Evolutionary conservation across 2,797 vertebrate genomes (phyloP).

Genomic region (Trematomus bernacchii): DNA sequence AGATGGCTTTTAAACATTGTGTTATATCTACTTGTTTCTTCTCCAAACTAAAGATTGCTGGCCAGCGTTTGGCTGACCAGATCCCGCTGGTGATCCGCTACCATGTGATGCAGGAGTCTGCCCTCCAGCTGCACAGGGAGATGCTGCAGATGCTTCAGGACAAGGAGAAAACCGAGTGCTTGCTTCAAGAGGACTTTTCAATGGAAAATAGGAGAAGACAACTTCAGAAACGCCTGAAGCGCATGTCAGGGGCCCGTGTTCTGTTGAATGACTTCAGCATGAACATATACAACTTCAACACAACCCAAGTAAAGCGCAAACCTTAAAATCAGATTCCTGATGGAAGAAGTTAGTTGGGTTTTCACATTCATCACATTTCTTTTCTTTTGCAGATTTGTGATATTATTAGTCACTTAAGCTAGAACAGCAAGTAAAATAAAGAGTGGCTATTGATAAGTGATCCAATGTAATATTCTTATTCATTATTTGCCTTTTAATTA

Average conservation of each 20-base stretch:
- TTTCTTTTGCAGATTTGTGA: too few relatives aligned
- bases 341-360: too few relatives aligned
- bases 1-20: background rate
- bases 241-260: constrained; percentile 26
- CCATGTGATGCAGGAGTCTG: constrained; percentile 76
- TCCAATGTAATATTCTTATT: too few relatives aligned
- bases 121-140: constrained; percentile 71
- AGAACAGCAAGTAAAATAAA: too few relatives aligned
- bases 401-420: too few relatives aligned
- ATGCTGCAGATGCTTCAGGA: constrained; percentile 84
- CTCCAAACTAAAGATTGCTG: constrained; percentile 75
- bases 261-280: constrained; percentile 46
- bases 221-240: constrained; percentile 4
- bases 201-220: constrained; percentile 11
- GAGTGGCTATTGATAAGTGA: too few relatives aligned
- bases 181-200: constrained; percentile 47
- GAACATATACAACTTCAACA: constrained; percentile 50
- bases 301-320: too few relatives aligned
- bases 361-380: too few relatives aligned
- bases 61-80: constrained; percentile 83
- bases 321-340: too few relatives aligned
- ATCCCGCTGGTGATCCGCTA: constrained; percentile 87
- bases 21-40: background rate
- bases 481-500: too few relatives aligned
- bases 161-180: constrained; percentile 52